These are phyloP conservation scores for Centropristis striata DNA, from an alignment of 2,113 vertebrate genomes.

Conservation along the genomic window DNA sequence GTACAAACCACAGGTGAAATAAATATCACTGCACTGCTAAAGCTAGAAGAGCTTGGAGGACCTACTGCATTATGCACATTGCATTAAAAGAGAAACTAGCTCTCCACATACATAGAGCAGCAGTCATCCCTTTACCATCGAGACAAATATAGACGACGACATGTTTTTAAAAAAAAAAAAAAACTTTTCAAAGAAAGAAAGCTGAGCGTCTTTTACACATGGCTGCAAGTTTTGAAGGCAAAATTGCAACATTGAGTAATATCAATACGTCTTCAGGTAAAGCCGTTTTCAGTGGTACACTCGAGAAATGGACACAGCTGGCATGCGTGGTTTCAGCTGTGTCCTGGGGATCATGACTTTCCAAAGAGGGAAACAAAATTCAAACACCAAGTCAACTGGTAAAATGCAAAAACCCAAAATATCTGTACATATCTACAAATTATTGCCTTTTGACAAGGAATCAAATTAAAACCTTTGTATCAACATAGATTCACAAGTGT, in stretches of 20 bases:
- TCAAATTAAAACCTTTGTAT: constrained; percentile 90
- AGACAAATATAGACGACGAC: constrained; percentile 78
- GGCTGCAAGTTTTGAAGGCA: constrained; percentile 79
- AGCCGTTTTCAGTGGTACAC: constrained; percentile 90
- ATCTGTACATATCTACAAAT: constrained; percentile 98
- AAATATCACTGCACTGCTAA: constrained; percentile 88
- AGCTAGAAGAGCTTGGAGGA: constrained; percentile 84
- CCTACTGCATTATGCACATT: constrained; percentile 81
- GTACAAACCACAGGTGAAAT: constrained; percentile 94
- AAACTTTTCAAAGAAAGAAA: constrained; percentile 74
- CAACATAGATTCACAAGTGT: constrained; percentile 86
- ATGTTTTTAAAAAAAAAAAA: constrained; percentile 26
- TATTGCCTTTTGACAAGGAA: constrained; percentile 98
- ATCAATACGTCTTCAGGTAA: constrained; percentile 87
- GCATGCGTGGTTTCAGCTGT: constrained; percentile 92
- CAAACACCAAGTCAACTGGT: constrained; percentile 70
- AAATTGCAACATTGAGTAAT: constrained; percentile 73
- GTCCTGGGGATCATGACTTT: constrained; percentile 87
- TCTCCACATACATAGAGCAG: constrained; percentile 72
- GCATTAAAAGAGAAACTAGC: constrained; percentile 73
- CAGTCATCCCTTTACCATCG: constrained; percentile 80
- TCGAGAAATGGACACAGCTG: constrained; percentile 87
- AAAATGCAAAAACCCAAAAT: constrained; percentile 78
- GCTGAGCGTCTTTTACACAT: constrained; percentile 87
- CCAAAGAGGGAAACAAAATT: constrained; percentile 79